Evolutionary conservation across 1,140 invertebrate genomes (phyloP).

Genomic region (Melipona quadrifasciata): DNA sequence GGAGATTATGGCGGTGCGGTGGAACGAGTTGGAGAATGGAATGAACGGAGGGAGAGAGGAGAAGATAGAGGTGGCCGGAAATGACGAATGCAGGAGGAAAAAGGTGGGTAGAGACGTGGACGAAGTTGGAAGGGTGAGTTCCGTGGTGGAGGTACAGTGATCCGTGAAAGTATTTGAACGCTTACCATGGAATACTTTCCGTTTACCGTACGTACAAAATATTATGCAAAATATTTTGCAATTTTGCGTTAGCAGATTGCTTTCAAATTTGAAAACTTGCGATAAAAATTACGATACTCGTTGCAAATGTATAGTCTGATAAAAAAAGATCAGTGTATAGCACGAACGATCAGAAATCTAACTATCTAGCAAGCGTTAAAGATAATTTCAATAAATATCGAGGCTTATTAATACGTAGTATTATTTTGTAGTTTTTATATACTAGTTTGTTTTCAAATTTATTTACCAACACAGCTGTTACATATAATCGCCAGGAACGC

Average conservation of each 20-base stretch:
- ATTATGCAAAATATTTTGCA: neutral
- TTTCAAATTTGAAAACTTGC: too few relatives aligned
- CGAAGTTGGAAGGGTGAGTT: constrained; percentile 35
- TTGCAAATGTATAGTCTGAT: too few relatives aligned
- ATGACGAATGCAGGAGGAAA: constrained; percentile 8
- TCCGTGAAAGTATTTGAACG: neutral
- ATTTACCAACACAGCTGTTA: too few relatives aligned
- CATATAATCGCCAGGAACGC: too few relatives aligned
- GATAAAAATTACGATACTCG: too few relatives aligned
- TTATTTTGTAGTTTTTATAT: too few relatives aligned
- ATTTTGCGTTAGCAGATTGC: neutral
- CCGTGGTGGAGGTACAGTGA: constrained; percentile 15
- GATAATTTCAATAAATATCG: too few relatives aligned
- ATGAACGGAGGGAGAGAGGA: constrained; percentile 7
- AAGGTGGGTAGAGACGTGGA: neutral
- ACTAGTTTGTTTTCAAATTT: too few relatives aligned
- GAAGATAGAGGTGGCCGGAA: constrained; percentile 37
- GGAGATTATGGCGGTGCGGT: constrained; percentile 38
- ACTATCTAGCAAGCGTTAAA: neutral
- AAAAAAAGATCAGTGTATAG: too few relatives aligned
- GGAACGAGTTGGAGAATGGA: constrained; percentile 28
- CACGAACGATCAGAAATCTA: neutral
- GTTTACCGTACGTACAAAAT: neutral
- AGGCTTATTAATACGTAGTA: too few relatives aligned
- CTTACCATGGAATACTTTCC: neutral